Evolutionary conservation across 2,797 vertebrate genomes (phyloP), one percentile per base, ranked within the genome.

Genomic region (Hypotaenidia philippensis): DNA sequence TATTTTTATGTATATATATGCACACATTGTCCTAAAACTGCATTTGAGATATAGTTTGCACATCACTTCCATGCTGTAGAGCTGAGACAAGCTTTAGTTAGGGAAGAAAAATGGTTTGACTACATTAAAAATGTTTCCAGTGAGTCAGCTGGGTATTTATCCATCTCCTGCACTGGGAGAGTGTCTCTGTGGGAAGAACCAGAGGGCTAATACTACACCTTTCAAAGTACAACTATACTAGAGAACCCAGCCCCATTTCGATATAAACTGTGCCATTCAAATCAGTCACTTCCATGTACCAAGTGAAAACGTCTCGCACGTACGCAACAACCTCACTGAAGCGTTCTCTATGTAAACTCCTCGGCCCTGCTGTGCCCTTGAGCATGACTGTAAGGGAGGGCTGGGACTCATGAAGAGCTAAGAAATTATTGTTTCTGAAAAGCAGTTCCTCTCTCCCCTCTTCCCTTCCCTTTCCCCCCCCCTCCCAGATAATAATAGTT

Each of bases 211-310:
- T 94, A 41, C 96, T 92, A 87, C 89, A 92, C 94, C 90, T 96
- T 95, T 92, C 68, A 26, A 94, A 94, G 80, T 79, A 61, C 25
- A 27, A 26, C 50, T 40, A 50, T 40, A 50, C 64, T 53, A 85
- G 69, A 89, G 79, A 93, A 29, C 72, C 91, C 89, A 86, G 90
- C 91, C 85, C 94, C 78, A 18, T 85, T 85, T 78, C 10, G 26
- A 20, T 77, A 87, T 52, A 50, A 97, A 89, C 96, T 96, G 96
- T 98, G 98, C 97, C 97, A 97, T 97, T 96, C 77, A 94, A 97
- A 97, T 96, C 95, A 86, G 86, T 95, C 12, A 65, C 97, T 97
- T 97, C 96, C 94, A 95, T 81, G 94, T 81, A 88, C 89, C 95
- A 25, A 81, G 89, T 53, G 95, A 83, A 70, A 66, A 71, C 4